phyloP scores from a whole-genome alignment of 64 coral and sea anemone genomes.

The Acropora tenuis region DNA sequence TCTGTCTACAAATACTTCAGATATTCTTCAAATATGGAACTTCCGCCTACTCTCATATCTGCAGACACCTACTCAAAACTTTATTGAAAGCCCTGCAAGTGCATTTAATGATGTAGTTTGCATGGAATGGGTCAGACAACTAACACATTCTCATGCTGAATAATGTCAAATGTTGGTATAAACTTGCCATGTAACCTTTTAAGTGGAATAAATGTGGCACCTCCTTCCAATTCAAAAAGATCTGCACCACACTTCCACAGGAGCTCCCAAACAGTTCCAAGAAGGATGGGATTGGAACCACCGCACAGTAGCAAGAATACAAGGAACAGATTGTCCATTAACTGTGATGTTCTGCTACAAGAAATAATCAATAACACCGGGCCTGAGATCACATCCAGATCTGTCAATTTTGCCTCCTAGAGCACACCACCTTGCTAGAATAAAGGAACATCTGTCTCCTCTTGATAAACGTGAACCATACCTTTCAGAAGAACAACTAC shows the following conservation, averaged over 20 bases:
- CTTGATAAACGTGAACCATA: slow-evolving; percentile 56
- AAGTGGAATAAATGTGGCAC: slow-evolving; percentile 63
- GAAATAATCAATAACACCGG: slow-evolving; percentile 61
- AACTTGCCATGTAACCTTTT: slow-evolving; percentile 68
- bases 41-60: too few relatives aligned
- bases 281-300: slow-evolving; percentile 67
- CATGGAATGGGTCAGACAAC: slow-evolving; percentile 69
- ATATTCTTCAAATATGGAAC: too few relatives aligned
- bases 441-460: slow-evolving; percentile 57
- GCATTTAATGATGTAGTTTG: slow-evolving; percentile 7
- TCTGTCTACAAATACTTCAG: too few relatives aligned
- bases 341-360: slow-evolving; percentile 61
- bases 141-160: slow-evolving; percentile 54
- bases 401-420: slow-evolving; percentile 54
- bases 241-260: slow-evolving; percentile 72
- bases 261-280: slow-evolving; percentile 28
- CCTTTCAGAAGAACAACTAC: slow-evolving; percentile 19
- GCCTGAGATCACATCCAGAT: slow-evolving; percentile 42
- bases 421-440: slow-evolving; percentile 52
- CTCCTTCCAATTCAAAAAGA: slow-evolving; percentile 65
- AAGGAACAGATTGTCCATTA: slow-evolving; percentile 37
- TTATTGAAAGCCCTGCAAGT: too few relatives aligned
- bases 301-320: slow-evolving; percentile 60
- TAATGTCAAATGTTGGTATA: slow-evolving; percentile 64
- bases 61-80: too few relatives aligned